Evolutionary conservation across 2,888 invertebrate species (phyloP), one percentile per base, ranked within the genome.

Genomic region (Macrophya annulata): DNA sequence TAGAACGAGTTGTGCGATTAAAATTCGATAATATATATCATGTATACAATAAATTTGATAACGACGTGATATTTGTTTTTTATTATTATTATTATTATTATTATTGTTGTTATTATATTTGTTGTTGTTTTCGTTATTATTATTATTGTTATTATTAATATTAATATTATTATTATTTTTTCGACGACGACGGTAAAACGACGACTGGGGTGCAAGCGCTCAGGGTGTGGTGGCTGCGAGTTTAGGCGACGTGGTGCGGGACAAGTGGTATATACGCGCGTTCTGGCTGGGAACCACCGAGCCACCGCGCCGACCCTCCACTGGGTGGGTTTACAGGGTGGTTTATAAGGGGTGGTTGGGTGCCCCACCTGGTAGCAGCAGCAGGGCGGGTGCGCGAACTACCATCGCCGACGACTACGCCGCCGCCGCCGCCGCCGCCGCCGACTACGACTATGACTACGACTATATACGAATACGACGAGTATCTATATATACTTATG

Each of bases 211-310:
- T 31, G 77, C 77, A 21, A 31, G 37, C 31, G 37, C 31, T 21
- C 51, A 81, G 79, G 79, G 79, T 81, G 79, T 81, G 79, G 79
- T 81, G 79, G 79, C 79, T 40, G n/a, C 59, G 79, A 62, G 79
- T 81, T 81, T 81, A 59, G 79, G 79, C 79, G 59, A 81, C 79
- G 79, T 81, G 59, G 79, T 81, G 62, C 79, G 79, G 79, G 79
- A 59, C 79, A 81, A 81, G 62, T 81, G 79, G 62, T 59, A 81
- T 81, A 59, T 81, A 81, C 79, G 79, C 59, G 77, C 31, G 79
- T 81, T 81, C 79, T 59, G 79, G 62, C 79, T 81, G 79, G 79
- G 79, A 81, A 62, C 79, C 79, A 81, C 79, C 79, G 59, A 81
- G 59, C 79, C 59, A 62, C 59, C 79, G 79, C 59, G 79, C 21